Base-by-base conservation (phyloP, 2,888 invertebrate genomes). In the Apantesis nais region DNA sequence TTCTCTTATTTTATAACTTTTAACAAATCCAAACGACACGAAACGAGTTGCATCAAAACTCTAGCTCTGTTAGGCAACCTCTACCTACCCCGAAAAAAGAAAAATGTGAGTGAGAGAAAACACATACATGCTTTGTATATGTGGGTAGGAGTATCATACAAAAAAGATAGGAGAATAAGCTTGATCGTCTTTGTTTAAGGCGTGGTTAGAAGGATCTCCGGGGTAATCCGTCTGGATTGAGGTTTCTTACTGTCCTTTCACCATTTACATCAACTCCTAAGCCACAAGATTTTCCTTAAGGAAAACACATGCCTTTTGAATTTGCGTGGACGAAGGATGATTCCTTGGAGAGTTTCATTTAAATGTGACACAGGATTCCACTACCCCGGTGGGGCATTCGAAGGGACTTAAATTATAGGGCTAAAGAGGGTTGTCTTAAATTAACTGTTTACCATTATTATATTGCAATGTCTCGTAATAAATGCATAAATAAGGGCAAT, bases 161-260 rank as follows among this genome's bases (percentile, higher is more conserved):
- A 63, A 41, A 52, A 52, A 64, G 48, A 63, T 44, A 41, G 12
- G 11, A 9, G 22, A 29, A 63, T 22, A 44, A 19, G 41, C 22
- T 31, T 63, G 31, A 19, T 63, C 29, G 19, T 63, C 19, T 31
- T 44, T 41, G 61, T 37, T 19, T 39, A 16, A 25, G 16, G 25
- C 62, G 8, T 25, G 63, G 8, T 41, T 63, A 63, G 16, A 7
- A 55, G 52, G 25, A n/a, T 66, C 52, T 25, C 37, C 25, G 25
- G 34, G 66, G 65, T 61, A 66, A 65, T 34, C 52, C 65, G 37
- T n/a, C 34, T 55, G 65, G 37, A 66, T 66, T 37, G 52, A 55
- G 37, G 34, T 66, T 66, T 52, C 65, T 52, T 25, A 55, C 34
- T 52, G 63, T 37, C 65, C 48, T 66, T 55, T 66, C 25, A 25